Base-by-base conservation (phyloP, 2,797 vertebrate genomes). In the Myiothlypis coronata region DNA sequence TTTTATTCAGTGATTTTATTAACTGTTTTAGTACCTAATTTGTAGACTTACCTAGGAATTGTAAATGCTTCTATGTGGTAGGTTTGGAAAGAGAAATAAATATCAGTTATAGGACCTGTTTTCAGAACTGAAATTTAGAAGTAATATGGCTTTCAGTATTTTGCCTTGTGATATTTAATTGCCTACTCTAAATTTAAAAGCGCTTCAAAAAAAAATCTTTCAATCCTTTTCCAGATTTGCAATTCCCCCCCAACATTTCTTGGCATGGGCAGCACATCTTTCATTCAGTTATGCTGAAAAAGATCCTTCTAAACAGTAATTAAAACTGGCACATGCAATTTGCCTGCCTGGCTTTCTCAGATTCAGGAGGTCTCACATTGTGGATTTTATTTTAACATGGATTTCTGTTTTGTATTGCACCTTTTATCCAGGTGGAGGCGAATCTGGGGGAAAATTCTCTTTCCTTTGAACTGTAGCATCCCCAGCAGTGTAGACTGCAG, bases 291-390 rank as follows among this genome's bases (percentile, higher is more conserved):
- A 15, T 3, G 24, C 39, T 53, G 43, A 49, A 43, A 30, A 80
- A 70, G 22, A 26, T 67, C 53, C 72, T 50, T 49, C 46, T 81
- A 83, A 71, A 43, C 3, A 70, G 53, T 41, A 44, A 17, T 43
- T 68, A n/a, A 61, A 86, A 26, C 16, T 20, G 8, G 19, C 35
- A 37, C 35, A 11, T 50, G 44, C 4, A 34, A 52, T 60, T 44
- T 70, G 35, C 2, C 43, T 49, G 53, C 5, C 61, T 82, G 65
- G 15, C 47, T 84, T 72, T 75, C 39, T 69, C 63, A 37, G 47
- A 24, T 28, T 50, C 59, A 39, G 5, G 0, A 5, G 24, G 14
- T 57, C 67, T 69, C n/a, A 46, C 5, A 0, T 3, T n/a, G 30
- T 5, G 3, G 41, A 24, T 77, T 89, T 55, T 50, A 41, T 87